Conservation (phyloP, 2,888 invertebrate genomes). For the Diaperis boleti region DNA sequence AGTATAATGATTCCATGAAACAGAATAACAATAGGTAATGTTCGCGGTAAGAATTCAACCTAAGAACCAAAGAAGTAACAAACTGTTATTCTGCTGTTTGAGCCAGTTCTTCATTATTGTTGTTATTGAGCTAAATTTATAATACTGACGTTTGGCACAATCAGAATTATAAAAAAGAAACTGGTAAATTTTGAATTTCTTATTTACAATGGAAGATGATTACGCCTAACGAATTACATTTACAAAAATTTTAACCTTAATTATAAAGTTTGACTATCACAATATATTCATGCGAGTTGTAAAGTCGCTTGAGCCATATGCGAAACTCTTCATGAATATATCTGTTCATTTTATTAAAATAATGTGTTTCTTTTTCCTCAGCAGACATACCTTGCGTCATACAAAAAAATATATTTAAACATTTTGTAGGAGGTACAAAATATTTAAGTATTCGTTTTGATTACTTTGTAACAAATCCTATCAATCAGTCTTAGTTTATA, state of each 20-base stretch:
- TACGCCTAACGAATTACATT: slow-evolving; percentile 48
- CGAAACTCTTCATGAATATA: slow-evolving; percentile 49
- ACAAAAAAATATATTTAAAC: slow-evolving; percentile 42
- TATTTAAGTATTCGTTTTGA: slow-evolving; percentile 47
- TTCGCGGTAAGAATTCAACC: not conserved
- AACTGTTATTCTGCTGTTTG: slow-evolving; percentile 2
- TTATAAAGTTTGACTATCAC: slow-evolving; percentile 41
- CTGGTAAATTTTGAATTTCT: slow-evolving; percentile 38
- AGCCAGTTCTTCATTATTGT: too few species aligned
- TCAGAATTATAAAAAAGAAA: slow-evolving; percentile 37
- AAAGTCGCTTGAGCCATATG: slow-evolving; percentile 55
- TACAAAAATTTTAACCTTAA: slow-evolving; percentile 47
- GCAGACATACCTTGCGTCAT: slow-evolving; percentile 35
- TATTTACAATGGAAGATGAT: slow-evolving; percentile 47
- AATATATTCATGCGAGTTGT: slow-evolving; percentile 51
- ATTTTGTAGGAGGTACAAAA: slow-evolving; percentile 37
- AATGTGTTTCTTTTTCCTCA: slow-evolving; percentile 17
- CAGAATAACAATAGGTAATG: slow-evolving; percentile 47
- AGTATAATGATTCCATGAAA: slow-evolving; percentile 23
- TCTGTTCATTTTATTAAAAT: slow-evolving; percentile 29
- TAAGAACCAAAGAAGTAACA: slow-evolving; percentile 12
- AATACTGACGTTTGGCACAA: slow-evolving; percentile 45
- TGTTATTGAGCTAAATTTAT: slow-evolving; percentile 47
- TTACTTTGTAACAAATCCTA: slow-evolving; percentile 57
- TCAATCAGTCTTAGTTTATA: slow-evolving; percentile 62